Evolutionary conservation across 2,113 vertebrate species (phyloP).

Genomic region (Petaurus breviceps): DNA sequence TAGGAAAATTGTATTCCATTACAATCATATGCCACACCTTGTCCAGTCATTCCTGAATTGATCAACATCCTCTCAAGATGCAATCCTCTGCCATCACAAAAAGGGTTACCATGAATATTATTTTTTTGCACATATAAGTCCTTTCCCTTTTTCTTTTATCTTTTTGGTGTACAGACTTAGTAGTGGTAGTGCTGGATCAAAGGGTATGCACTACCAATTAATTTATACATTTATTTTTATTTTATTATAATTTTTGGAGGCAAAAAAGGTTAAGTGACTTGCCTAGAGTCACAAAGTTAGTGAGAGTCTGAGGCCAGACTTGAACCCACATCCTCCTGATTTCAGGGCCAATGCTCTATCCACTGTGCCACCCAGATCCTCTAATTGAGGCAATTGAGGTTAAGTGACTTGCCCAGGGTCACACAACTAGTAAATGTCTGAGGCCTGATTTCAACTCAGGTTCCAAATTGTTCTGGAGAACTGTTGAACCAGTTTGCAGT

Average conservation of each 20-base stretch:
- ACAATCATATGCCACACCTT: neutral
- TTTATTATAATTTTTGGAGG: too few species aligned
- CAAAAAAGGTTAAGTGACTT: too few species aligned
- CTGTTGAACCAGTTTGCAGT: neutral
- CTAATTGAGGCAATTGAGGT: too few species aligned
- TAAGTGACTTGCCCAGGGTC: too few species aligned
- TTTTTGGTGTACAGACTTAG: neutral
- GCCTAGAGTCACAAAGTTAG: too few species aligned
- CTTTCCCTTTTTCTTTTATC: neutral
- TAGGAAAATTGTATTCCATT: neutral
- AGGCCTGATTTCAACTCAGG: too few species aligned
- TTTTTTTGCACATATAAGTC: neutral
- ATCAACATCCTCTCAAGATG: neutral
- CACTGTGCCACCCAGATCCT: too few species aligned
- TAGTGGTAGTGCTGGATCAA: neutral
- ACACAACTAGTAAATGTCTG: too few species aligned
- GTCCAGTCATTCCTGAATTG: neutral
- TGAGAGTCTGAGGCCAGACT: too few species aligned
- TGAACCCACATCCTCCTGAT: too few species aligned
- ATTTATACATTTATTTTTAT: too few species aligned
- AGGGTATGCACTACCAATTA: neutral
- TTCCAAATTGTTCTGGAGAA: neutral
- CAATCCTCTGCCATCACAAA: neutral
- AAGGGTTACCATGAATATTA: neutral
- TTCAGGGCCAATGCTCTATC: too few species aligned